Base-by-base conservation (phyloP, 2,113 vertebrate species). In the Arenaria interpres region DNA sequence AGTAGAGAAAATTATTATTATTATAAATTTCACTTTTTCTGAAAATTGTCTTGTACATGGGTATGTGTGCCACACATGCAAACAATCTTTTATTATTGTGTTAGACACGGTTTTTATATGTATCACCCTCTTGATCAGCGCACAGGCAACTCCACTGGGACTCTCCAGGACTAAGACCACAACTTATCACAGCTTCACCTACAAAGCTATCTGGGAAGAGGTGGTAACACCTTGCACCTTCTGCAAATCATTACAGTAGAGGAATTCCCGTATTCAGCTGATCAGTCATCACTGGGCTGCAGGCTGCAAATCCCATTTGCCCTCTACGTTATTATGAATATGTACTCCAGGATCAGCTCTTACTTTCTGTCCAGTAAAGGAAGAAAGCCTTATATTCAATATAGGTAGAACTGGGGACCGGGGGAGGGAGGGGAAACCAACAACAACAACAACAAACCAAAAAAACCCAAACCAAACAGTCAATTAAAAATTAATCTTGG, bases 41-140 rank as follows among this genome's bases (percentile, higher is more conserved):
- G 23, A 46, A 57, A 35, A 51, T 51, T 56, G 35, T n/a, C 30
- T 41, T 46, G 11, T 66, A 15, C 32, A 30, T 23, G 19, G 20
- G 2, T 45, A 8, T 51, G 18, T 0, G 0, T 22, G 21, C 10
- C 4, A 30, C 12, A 2, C 8, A 54, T 1, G 10, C 4, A 20
- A 13, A 18, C 37, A 53, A 0, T 2, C 3, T 66, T 64, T 35
- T 68, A 32, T 53, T 48, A 14, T 8, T 22, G 13, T 30, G 12
- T 67, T 59, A 78, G 11, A 67, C 0, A 7, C 13, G 11, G 3
- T 60, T 73, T 64, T 68, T 64, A 10, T 59, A 19, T 25, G 2
- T 63, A 37, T 43, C 14, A 28, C 12, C 30, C 10, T 62, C 41
- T 39, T 46, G n/a, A 63, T 48, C 83, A 66, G 41, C 14, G 28